Evolutionary conservation across 2,888 invertebrate genomes (phyloP), one percentile per base, ranked within the genome.

Genomic region (Lasioglossum vierecki): DNA sequence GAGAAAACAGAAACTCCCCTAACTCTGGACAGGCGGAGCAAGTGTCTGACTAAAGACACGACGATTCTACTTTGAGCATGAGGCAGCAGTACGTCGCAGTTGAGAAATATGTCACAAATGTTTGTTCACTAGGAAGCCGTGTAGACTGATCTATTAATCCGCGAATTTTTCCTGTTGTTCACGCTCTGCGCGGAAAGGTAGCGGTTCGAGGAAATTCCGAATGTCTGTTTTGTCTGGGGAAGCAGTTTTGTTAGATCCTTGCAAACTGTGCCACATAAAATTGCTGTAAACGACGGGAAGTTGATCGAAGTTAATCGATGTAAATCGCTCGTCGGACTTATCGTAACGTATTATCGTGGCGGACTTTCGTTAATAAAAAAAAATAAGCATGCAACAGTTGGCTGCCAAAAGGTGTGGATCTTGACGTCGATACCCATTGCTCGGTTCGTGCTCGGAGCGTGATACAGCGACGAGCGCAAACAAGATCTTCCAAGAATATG

Each of bases 401-500:
- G n/a, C n/a, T 13, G 15, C 4, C 46, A 49, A 49, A n/a, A 66
- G 44, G 60, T 26, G 22, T 8, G 35, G n/a, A 26, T 13, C 35
- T 26, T 49, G 73, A 73, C 30, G 4, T 26, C 18, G 46, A 1
- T 22, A 30, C 74, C 74, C 60, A 78, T 74, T 44, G 70, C 77
- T 8, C 22, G 60, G 74, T 83, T 53, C 84, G 84, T 84, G 84
- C 44, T 75, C 70, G 39, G 13, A 26, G 49, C 84, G 84, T 84
- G 84, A 84, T 83, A 83, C 66, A 30, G 30, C 22, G 4, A n/a
- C 11, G 11, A 78, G 22, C 26, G 63, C 71, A 84, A 84, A 84
- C 63, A 84, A 57, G 68, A 83, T 78, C 84, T 84, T 77, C 66
- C n/a, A 39, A 73, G 83, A 83, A 83, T 68, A 73, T 39, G 9